phyloP scores from a whole-genome alignment of 2,113 vertebrate species.

The Eulemur rufifrons region DNA sequence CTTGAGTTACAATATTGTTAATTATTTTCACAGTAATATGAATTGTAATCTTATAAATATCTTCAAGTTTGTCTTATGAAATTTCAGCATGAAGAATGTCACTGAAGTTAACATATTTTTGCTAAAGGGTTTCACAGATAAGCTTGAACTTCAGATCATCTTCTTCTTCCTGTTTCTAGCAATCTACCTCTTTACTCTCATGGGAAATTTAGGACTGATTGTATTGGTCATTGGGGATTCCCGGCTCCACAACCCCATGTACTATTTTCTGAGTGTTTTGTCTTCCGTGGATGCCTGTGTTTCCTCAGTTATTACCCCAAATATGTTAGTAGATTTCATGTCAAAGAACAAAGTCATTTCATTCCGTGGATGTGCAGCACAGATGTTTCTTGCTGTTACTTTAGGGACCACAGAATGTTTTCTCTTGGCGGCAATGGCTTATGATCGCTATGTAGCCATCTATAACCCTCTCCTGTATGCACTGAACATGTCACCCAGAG shows the following conservation, averaged over 20 bases:
- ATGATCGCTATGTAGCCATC: slow-evolving; percentile 51
- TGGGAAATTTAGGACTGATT: slow-evolving; percentile 53
- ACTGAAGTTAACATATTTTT: slow-evolving; percentile 40
- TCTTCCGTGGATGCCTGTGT: slow-evolving; percentile 50
- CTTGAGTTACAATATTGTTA: background rate
- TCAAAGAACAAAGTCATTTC: slow-evolving; percentile 37
- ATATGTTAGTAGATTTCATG: slow-evolving; percentile 55
- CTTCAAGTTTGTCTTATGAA: background rate
- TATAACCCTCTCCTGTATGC: slow-evolving; percentile 55
- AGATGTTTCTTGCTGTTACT: slow-evolving; percentile 40
- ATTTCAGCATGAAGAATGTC: slow-evolving; percentile 6
- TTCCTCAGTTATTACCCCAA: slow-evolving; percentile 40
- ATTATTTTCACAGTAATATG: background rate
- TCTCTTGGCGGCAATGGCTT: slow-evolving; percentile 52
- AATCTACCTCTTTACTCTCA: slow-evolving; percentile 55
- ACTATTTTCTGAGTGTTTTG: slow-evolving; percentile 52
- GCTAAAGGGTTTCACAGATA: slow-evolving; percentile 45
- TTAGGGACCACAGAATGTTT: slow-evolving; percentile 47
- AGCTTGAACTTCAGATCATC: background rate
- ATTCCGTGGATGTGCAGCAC: background rate
- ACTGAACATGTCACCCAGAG: slow-evolving; percentile 36
- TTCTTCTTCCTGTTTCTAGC: slow-evolving; percentile 52
- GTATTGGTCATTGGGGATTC: background rate
- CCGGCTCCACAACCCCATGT: slow-evolving; percentile 58
- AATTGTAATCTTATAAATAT: background rate